Evolutionary conservation across 2,113 vertebrate species (phyloP).

Genomic region (Euleptes europaea): DNA sequence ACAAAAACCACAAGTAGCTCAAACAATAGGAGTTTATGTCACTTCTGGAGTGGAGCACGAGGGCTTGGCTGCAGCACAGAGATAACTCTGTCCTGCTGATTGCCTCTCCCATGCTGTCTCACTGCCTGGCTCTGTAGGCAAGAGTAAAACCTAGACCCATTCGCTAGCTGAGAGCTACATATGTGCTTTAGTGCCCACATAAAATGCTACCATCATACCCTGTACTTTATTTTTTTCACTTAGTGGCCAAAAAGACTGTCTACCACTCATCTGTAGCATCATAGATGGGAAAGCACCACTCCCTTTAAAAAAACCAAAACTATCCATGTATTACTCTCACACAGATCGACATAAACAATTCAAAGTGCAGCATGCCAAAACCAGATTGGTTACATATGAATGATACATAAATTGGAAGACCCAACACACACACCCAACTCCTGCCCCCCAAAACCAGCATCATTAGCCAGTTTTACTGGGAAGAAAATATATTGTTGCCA

Average conservation of each 20-base stretch:
- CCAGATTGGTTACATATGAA: neutral
- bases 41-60: neutral
- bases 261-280: neutral
- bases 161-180: neutral
- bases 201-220: neutral
- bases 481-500: too few relatives aligned
- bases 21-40: neutral
- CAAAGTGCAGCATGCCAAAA: neutral
- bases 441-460: neutral
- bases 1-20: neutral
- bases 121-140: neutral
- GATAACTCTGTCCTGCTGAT: neutral
- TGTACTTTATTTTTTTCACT: neutral
- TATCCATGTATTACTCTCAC: neutral
- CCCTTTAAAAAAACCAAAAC: neutral
- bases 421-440: neutral
- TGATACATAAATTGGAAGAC: neutral
- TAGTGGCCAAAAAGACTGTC: neutral
- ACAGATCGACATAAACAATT: neutral
- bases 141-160: neutral
- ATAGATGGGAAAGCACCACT: neutral
- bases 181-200: neutral
- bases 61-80: neutral
- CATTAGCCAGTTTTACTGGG: neutral
- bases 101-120: neutral